Conservation (phyloP, 2,888 invertebrate species). For the Galerucella calmariensis region DNA sequence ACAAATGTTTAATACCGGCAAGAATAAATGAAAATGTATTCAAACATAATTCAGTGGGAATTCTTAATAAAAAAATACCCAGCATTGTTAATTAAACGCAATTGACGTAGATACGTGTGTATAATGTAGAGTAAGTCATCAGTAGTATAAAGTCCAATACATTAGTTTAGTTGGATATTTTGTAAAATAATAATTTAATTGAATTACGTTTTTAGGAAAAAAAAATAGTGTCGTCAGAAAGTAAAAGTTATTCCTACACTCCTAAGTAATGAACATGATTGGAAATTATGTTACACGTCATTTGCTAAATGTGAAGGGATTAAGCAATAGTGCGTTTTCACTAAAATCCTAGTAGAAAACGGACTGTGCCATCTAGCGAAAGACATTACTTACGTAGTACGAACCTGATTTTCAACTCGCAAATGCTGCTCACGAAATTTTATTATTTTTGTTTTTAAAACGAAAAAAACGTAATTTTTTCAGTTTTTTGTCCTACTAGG, state of each 20-base stretch:
- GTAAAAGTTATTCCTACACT: not conserved
- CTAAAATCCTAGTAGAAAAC: too few species aligned
- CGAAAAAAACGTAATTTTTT: too few species aligned
- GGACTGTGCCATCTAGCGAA: too few species aligned
- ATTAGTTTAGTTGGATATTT: not conserved
- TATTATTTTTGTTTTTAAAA: too few species aligned
- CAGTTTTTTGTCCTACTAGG: too few species aligned
- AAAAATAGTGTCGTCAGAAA: not conserved
- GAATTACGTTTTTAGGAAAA: not conserved
- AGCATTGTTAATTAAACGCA: not conserved
- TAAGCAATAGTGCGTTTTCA: too few species aligned
- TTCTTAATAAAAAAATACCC: not conserved
- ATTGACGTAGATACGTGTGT: constrained; percentile 1
- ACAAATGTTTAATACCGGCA: not conserved
- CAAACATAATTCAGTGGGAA: not conserved
- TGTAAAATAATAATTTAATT: constrained; percentile 1
- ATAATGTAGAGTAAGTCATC: not conserved
- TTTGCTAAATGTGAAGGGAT: too few species aligned
- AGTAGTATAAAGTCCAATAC: not conserved
- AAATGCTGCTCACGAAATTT: too few species aligned
- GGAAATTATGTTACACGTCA: too few species aligned
- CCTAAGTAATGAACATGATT: not conserved
- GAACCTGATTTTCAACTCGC: too few species aligned
- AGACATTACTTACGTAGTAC: too few species aligned
- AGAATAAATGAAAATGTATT: too few species aligned